A percentile compares a stretch with the other conserved stretches of the same genome.
phyloP scores from a whole-genome alignment of 2,888 invertebrate species.

The Unio pictorum region DNA sequence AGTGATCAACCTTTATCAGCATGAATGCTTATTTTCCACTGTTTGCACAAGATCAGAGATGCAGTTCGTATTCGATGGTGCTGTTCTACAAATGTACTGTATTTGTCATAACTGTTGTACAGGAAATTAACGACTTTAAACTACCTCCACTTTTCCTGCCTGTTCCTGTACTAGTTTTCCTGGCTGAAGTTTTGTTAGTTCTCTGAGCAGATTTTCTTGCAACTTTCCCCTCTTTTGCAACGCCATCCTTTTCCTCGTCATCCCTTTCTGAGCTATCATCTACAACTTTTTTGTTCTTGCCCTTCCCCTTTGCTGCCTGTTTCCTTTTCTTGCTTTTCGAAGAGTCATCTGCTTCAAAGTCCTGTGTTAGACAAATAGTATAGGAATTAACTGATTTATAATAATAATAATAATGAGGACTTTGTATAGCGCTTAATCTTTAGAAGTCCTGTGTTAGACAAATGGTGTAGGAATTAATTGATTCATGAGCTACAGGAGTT shows the following conservation, averaged over 20 bases:
- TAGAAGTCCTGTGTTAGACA: constrained; percentile 43
- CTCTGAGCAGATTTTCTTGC: constrained; percentile 2
- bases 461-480: background rate
- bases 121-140: background rate
- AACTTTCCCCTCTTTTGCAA: constrained; percentile 3
- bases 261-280: constrained; percentile 24
- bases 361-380: constrained; percentile 26
- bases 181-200: constrained; percentile 11
- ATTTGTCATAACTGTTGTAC: too few relatives aligned
- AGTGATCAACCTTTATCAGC: too few relatives aligned
- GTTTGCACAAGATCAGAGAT: too few relatives aligned
- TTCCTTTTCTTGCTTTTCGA: constrained; percentile 24
- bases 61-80: too few relatives aligned
- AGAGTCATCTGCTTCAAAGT: constrained; percentile 42
- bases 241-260: constrained; percentile 16
- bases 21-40: too few relatives aligned
- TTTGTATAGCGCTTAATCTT: too few relatives aligned
- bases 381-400: too few relatives aligned
- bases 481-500: background rate
- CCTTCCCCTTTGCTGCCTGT: constrained; percentile 17
- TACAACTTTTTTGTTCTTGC: constrained; percentile 18
- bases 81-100: too few relatives aligned
- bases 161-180: constrained; percentile 2
- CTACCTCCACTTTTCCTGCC: constrained; percentile 10
- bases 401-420: too few relatives aligned